phyloP scores from a whole-genome alignment of 2,797 vertebrate genomes.

The Paedocypris micromegethes region DNA sequence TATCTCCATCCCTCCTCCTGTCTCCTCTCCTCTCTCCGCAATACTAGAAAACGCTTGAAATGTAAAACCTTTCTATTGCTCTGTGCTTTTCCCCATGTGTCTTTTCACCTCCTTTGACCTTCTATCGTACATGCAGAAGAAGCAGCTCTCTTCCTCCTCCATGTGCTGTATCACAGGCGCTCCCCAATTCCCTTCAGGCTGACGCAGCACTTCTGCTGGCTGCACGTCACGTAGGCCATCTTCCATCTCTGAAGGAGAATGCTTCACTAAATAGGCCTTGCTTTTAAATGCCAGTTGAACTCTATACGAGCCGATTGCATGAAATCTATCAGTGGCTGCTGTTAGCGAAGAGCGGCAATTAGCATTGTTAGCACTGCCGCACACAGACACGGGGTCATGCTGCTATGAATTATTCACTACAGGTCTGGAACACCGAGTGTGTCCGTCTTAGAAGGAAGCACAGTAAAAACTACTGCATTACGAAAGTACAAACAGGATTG shows the following conservation, averaged over 20 bases:
- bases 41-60: too few relatives aligned
- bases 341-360: neutral
- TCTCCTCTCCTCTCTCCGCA: too few relatives aligned
- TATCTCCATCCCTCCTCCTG: too few relatives aligned
- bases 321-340: neutral
- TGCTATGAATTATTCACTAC: conserved; percentile 39
- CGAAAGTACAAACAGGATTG: neutral
- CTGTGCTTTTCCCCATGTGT: too few relatives aligned
- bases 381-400: neutral
- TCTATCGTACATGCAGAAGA: too few relatives aligned
- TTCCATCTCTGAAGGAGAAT: conserved; percentile 6
- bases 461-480: neutral
- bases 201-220: conserved; percentile 42
- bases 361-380: conserved; percentile 8
- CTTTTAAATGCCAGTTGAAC: neutral
- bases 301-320: neutral
- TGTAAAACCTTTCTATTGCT: conserved; percentile 13
- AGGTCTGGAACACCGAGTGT: neutral
- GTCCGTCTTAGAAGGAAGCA: conserved; percentile 16
- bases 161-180: conserved; percentile 24
- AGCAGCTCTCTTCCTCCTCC: conserved; percentile 1
- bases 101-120: conserved; percentile 4
- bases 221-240: conserved; percentile 26
- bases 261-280: neutral
- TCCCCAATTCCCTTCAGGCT: conserved; percentile 28